Conservation (phyloP, 2,113 vertebrate genomes). For the Haemorhous mexicanus region DNA sequence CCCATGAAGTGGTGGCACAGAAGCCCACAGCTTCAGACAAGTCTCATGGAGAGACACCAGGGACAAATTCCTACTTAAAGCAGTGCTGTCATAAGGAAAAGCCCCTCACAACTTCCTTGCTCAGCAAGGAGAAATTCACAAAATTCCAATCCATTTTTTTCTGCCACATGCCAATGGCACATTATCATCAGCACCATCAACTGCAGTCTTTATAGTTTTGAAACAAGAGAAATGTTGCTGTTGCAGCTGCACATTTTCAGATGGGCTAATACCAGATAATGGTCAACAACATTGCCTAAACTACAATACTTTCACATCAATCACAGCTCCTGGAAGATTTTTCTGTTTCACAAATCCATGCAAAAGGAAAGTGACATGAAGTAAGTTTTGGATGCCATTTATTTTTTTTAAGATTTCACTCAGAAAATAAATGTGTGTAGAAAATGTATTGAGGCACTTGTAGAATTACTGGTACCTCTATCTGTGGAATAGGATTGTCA, state of each 20-base stretch:
- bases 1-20: background rate
- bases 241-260: background rate
- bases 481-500: background rate
- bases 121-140: background rate
- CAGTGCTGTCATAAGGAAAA: background rate
- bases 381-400: background rate
- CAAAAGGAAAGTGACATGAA: background rate
- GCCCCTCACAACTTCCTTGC: background rate
- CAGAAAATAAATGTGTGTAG: background rate
- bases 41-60: background rate
- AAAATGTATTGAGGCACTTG: background rate
- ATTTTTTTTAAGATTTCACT: background rate
- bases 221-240: background rate
- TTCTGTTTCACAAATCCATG: background rate
- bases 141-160: background rate
- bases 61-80: background rate
- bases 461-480: background rate
- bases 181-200: background rate
- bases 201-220: rapidly evolving
- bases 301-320: background rate
- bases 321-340: background rate
- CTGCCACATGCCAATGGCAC: background rate
- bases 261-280: background rate
- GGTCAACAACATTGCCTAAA: background rate
- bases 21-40: background rate